Evolutionary conservation across 2,113 vertebrate species (phyloP), one percentile per base, ranked within the genome.

Genomic region (Heteronetta atricapilla): DNA sequence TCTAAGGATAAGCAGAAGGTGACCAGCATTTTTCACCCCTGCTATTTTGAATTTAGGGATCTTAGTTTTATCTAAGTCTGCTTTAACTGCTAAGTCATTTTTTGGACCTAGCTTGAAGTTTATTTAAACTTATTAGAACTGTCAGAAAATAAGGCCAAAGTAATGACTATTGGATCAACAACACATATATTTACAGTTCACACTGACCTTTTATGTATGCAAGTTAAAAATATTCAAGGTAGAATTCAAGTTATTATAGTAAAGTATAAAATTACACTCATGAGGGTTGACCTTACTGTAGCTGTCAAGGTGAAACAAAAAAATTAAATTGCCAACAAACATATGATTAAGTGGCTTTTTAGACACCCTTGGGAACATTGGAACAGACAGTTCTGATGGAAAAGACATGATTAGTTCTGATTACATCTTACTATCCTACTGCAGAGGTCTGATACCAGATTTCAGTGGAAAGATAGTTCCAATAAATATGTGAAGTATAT

Each of bases 221-320:
- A 86, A 92, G 80, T 91, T 91, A 96, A 94, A 95, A 92, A 95
- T 81, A 95, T 95, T 96, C 95, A 96, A 72, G 88, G 90, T 78
- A 95, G 67, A 60, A 95, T 91, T 95, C 79, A 68, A 91, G 86
- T 93, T 95, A 95, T 94, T 95, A 82, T 58, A 76, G 64, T 31
- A 89, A 55, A 89, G 76, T 88, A 89, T 95, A 95, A 97, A 95
- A 95, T 85, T 94, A 40, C 92, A 94, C 80, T 96, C 73, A 75
- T 77, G 95, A 87, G 85, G 67, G 50, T 46, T 95, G 92, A 97
- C 94, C 95, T 97, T 94, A 96, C 26, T 52, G 50, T 69, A 88
- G 79, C 53, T 96, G 84, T 96, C 92, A 98, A 97, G 64, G 88
- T 87, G 93, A 97, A 91, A 85, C 36, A 79, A 94, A 96, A 96